Evolutionary conservation across 2,888 invertebrate species (phyloP), one percentile per base, ranked within the genome.

Genomic region (Trichogramma dendrolimi): DNA sequence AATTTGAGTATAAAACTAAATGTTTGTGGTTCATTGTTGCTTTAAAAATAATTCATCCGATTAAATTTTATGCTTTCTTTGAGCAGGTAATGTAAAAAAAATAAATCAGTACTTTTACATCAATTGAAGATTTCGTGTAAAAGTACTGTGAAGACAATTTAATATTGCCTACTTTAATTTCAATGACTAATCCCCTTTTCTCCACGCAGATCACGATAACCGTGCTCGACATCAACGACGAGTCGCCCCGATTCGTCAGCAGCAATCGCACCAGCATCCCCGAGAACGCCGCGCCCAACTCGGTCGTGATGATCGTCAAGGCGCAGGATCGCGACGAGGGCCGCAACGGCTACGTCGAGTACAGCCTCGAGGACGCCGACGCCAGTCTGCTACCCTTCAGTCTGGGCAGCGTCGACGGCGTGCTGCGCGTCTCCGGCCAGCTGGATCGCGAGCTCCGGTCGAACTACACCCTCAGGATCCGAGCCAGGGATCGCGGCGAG

Each of bases 251-350:
- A 74, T 94, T 96, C 80, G 84, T 90, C 67, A 89, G 92, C 4
- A 84, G 89, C 38, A 90, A 91, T 74, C 86, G 87, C 73, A 91
- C 93, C 43, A 81, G 88, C 46, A 87, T 95, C 11, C 83, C 87
- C 64, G 95, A 95, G 82, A 94, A 94, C 79, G 89, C 91, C 64
- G 88, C 92, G 8, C 79, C 88, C 49, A 94, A 94, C 75, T 92
- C 93, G 4, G 90, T 94, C 48, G 88, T 95, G 40, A 90, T 92
- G 86, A 91, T 91, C 7, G 86, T 95, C 64, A 94, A 94, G 80
- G 94, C 94, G 2, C 79, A 91, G 39, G 95, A 95, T 79, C 88
- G 87, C 74, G 95, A 95, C 79, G 94, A 94, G 81, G 94, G 93
- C 42, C 85, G 92, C 67, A 95, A 95, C 80, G 92, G 94, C 61